Base-by-base conservation (phyloP, 2,888 invertebrate genomes). In the Noctua pronuba region DNA sequence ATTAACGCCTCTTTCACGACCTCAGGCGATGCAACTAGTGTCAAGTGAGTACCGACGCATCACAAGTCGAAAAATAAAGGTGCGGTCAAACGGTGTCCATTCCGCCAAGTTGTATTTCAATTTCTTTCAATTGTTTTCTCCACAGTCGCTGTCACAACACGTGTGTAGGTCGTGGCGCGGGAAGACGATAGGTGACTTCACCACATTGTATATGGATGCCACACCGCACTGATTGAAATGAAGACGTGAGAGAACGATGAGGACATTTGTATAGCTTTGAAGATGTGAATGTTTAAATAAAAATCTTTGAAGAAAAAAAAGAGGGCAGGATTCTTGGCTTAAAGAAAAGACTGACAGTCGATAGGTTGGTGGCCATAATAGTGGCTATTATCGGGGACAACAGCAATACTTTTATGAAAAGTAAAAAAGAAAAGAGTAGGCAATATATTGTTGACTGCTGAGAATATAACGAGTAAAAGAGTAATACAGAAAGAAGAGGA, bases 141-240 rank as follows among this genome's bases (percentile, higher is more conserved):
- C 10, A 31, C 31, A 60, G 8, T 60, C 10, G 21, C 4, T 21
- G 28, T 58, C 2, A 2, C 55, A 58, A 58, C 28, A 7, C 28
- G 28, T 58, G 24, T 11, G 13, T 24, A 24, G 28, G 11, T 11
- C 62, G 21, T 5, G 35, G 11, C n/a, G 41, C 0, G n/a, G 7
- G 7, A 38, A 38, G 11, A 44, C 41, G 64, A 18, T 46, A 73
- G 31, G 38, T 28, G 52, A 62, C 38, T 35, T 44, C 28, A 24
- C n/a, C 74, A 24, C 52, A 21, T 38, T 44, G 3, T 55, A 38
- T 75, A 68, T 67, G 82, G 65, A 72, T 72, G 85, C 65, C 67
- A 65, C 68, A 8, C 21, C 55, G 44, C 72, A 52, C 72, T 72
- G 74, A 84, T 84, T 80, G 72, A 73, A 80, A 60, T 10, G 13